Evolutionary conservation across 2,888 invertebrate genomes (phyloP), one percentile per base, ranked within the genome.

Genomic region (Pseudococcus viburni): DNA sequence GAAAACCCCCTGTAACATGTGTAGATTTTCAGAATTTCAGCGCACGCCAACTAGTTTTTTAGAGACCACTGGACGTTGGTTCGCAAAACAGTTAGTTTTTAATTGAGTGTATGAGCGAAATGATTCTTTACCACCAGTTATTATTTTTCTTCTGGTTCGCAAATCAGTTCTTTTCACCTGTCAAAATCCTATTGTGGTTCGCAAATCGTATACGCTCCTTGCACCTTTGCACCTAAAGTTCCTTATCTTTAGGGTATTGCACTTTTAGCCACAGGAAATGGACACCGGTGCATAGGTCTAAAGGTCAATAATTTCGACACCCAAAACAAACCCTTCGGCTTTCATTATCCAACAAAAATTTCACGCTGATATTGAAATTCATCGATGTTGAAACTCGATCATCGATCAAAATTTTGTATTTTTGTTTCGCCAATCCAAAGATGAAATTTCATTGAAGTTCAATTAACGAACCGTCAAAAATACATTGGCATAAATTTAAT

Each of bases 371-470:
- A 26, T 33, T 73, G 26, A 19, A 33, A 22, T 5, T 17, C 26
- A 33, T 22, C 12, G 33, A 73, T 33, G 68, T 26, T 6, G 68
- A 73, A 73, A 73, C 15, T 73, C 68, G 15, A 73, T 12, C 12
- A 73, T 33, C 68, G 12, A 3, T 26, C 64, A 9, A 59, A 73
- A 73, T 26, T 73, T 73, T 59, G 6, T 19, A n/a, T 9, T 73
- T 73, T 73, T 5, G 68, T 33, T 11, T 59, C 19, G 64, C 64
- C 22, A 22, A 9, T 22, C 5, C 8, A 0, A 9, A 7, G 9
- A 9, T 22, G 64, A 15, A 64, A 64, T 73, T 73, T 73, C 68
- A 73, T 73, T 73, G 68, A 33, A 33, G n/a, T 15, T 26, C 68
- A 73, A 73, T 73, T 33, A 73, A 33, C 26, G 26, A 73, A 33